Percentiles rank a stretch among this genome's conserved stretches.
phyloP scores from a whole-genome alignment of 2,888 invertebrate species.

The Plagodis dolabraria region DNA sequence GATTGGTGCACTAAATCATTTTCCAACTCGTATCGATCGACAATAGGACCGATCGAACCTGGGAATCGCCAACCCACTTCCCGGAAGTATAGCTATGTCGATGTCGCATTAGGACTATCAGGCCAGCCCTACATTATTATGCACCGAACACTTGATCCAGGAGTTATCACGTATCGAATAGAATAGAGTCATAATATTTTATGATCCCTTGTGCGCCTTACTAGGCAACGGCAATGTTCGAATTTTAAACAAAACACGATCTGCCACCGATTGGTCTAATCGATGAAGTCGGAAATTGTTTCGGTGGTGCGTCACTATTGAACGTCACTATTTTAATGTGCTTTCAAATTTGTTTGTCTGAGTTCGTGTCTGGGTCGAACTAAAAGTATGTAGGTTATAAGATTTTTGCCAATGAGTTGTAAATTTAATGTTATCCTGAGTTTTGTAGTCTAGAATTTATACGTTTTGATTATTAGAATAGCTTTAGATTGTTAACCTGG shows the following conservation, averaged over 20 bases:
- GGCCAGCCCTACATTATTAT: constrained; percentile 77
- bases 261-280: constrained; percentile 53
- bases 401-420: too few relatives aligned
- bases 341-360: constrained; percentile 20
- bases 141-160: constrained; percentile 75
- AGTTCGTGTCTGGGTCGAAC: constrained; percentile 5
- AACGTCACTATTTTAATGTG: constrained; percentile 20
- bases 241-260: constrained; percentile 74
- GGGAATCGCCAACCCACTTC: constrained; percentile 67
- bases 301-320: constrained; percentile 26
- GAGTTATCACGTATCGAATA: constrained; percentile 83
- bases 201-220: constrained; percentile 83
- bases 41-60: constrained; percentile 41
- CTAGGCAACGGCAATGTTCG: constrained; percentile 71
- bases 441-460: too few relatives aligned
- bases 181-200: constrained; percentile 83
- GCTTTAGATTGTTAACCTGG: too few relatives aligned
- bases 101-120: constrained; percentile 54
- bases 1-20: constrained; percentile 23
- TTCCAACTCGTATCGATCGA: constrained; percentile 29
- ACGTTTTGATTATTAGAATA: too few relatives aligned
- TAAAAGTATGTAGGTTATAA: not conserved
- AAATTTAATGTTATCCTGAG: not conserved
- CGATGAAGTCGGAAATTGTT: constrained; percentile 51
- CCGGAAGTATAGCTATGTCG: constrained; percentile 77